Evolutionary conservation across 2,113 vertebrate species (phyloP).

Genomic region (Nanorana parkeri): DNA sequence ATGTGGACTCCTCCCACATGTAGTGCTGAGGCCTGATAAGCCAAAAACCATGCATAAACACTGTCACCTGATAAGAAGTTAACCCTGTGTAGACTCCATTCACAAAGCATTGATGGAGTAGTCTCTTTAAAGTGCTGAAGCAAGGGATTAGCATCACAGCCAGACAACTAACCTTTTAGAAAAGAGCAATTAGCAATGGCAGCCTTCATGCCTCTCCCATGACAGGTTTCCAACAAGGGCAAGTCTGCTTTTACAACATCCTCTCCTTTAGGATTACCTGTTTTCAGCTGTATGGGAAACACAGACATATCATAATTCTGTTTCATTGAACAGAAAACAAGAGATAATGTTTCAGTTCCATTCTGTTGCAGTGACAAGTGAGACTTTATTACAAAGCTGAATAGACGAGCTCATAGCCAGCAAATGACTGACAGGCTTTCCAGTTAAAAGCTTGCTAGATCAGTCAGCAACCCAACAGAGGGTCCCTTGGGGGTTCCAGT

Average conservation of each 20-base stretch:
- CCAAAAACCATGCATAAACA: no score
- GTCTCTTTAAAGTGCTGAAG: no score
- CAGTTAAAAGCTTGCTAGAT: slow-evolving; percentile 38
- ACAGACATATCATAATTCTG: not conserved
- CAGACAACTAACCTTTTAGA: no score
- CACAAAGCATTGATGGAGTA: no score
- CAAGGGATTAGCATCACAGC: no score
- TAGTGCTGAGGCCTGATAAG: no score
- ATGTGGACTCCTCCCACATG: no score
- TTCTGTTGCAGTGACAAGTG: slow-evolving; percentile 9
- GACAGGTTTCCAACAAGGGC: no score
- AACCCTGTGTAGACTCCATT: no score
- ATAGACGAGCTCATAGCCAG: slow-evolving; percentile 13
- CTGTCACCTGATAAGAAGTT: no score
- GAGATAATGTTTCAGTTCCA: slow-evolving; percentile 2
- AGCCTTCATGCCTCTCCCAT: no score
- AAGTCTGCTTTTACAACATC: not conserved
- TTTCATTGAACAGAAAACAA: not conserved
- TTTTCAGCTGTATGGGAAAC: not conserved
- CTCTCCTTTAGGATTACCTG: not conserved
- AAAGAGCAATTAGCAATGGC: no score
- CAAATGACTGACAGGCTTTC: slow-evolving; percentile 48
- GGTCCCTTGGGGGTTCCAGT: slow-evolving; percentile 28
- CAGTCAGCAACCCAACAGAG: slow-evolving; percentile 21
- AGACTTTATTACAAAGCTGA: slow-evolving; percentile 23